phyloP scores from a whole-genome alignment of 2,113 vertebrate genomes.

The Chauna torquata region DNA sequence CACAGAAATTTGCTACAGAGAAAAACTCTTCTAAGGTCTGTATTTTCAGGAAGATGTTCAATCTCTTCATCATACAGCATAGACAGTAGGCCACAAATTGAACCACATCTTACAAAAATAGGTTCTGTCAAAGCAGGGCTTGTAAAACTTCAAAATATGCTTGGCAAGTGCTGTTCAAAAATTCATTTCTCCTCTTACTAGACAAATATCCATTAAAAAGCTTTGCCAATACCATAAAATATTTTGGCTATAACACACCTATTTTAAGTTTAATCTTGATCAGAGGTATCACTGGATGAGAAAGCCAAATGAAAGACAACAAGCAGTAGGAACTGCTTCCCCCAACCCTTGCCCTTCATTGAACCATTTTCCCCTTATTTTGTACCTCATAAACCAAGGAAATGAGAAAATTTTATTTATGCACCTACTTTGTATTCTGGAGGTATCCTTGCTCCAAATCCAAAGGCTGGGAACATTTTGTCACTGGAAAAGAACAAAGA shows the following conservation, averaged over 20 bases:
- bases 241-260: background rate
- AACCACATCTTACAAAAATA: background rate
- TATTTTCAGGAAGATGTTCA: background rate
- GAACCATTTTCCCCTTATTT: background rate
- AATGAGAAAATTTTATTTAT: constrained; percentile 17
- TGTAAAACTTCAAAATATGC: background rate
- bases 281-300: background rate
- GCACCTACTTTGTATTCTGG: constrained; percentile 92
- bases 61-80: background rate
- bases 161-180: background rate
- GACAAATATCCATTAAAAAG: background rate
- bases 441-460: constrained; percentile 95
- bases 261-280: background rate
- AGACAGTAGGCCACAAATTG: background rate
- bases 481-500: constrained; percentile 83
- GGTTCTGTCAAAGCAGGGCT: background rate
- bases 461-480: constrained; percentile 99
- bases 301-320: background rate
- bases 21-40: background rate
- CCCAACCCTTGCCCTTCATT: background rate
- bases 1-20: background rate
- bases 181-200: background rate
- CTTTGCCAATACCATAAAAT: background rate
- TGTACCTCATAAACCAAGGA: background rate
- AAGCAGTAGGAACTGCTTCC: background rate